Conservation (phyloP, 1,140 invertebrate genomes). For the Andricus grossulariae region DNA sequence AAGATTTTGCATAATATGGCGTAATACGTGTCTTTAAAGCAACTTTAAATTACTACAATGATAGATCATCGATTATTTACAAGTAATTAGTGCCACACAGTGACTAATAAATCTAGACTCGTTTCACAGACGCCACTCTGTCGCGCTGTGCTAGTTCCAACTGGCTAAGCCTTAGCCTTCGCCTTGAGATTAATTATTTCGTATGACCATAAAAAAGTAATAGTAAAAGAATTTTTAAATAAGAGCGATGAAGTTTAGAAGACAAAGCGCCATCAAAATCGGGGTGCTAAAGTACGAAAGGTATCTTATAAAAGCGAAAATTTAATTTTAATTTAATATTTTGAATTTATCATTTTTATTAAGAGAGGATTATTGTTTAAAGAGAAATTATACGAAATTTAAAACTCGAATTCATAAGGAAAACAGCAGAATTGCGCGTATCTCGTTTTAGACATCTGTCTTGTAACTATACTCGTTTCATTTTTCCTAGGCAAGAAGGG, state of each 20-base stretch:
- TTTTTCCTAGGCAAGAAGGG: not conserved
- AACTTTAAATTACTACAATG: not conserved
- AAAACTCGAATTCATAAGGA: not conserved
- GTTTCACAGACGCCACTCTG: slow-evolving; percentile 2
- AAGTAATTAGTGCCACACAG: not conserved
- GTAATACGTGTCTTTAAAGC: not conserved
- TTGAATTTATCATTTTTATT: too few species aligned
- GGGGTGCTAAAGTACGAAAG: not conserved
- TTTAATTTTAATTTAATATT: too few species aligned
- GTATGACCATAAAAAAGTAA: not conserved
- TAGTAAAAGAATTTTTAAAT: not conserved
- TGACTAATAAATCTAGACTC: slow-evolving; percentile 11
- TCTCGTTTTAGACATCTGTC: not conserved
- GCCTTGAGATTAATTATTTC: not conserved
- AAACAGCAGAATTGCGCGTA: not conserved
- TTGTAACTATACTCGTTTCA: not conserved
- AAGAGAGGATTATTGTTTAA: not conserved
- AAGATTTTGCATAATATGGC: too few species aligned
- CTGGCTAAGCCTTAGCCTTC: slow-evolving; percentile 36
- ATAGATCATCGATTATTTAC: not conserved
- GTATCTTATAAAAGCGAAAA: too few species aligned
- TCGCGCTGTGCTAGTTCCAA: not conserved
- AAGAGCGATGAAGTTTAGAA: not conserved
- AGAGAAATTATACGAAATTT: not conserved
- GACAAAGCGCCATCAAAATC: not conserved